Evolutionary conservation across 92 coral and sea anemone species (phyloP), one percentile per base, ranked within the genome.

Genomic region (Zoanthus sansibaricus): DNA sequence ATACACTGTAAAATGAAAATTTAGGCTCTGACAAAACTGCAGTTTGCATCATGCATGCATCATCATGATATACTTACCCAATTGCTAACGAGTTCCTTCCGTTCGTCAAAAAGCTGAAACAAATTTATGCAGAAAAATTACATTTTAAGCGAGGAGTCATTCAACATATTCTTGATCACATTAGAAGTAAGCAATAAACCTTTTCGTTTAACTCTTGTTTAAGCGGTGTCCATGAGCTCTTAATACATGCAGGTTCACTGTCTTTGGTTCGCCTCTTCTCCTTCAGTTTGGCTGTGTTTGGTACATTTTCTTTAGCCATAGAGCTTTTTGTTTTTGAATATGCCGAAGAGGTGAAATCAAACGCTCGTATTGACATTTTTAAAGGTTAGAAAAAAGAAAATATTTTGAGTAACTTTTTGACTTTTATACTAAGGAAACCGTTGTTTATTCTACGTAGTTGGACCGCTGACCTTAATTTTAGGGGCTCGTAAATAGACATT

Each of bases 221-320:
- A 16, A 85, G 46, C n/a, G 98, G 98, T 14, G 98, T 94, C 98
- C 98, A 94, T 12, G 98, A 94, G 78, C 98, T 94, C 84, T 94
- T 94, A 21, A 94, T 92, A 1, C 95, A 93, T 4, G 89, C 82
- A 7, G 83, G 92, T 3, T 91, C 89, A 61, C 78, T 86, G 68
- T 76, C 88, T 61, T 88, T 80, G 10, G 86, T 88, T 54, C 86
- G 86, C 75, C 91, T 90, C 54, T 91, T 94, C 76, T 94, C 95
- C 67, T 92, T 94, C n/a, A 91, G 64, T 89, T 90, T 92, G 13
- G 98, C 92, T 30, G 92, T 91, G 37, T 92, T 85, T 55, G 98
- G 75, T 31, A 75, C 72, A 84, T 91, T 94, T 91, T 94, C 98
- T 66, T 94, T 94, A 1, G 98, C 98, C 83, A 90, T 90, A 78